phyloP scores from a whole-genome alignment of 2,888 invertebrate genomes.

The Lingula anatina region DNA sequence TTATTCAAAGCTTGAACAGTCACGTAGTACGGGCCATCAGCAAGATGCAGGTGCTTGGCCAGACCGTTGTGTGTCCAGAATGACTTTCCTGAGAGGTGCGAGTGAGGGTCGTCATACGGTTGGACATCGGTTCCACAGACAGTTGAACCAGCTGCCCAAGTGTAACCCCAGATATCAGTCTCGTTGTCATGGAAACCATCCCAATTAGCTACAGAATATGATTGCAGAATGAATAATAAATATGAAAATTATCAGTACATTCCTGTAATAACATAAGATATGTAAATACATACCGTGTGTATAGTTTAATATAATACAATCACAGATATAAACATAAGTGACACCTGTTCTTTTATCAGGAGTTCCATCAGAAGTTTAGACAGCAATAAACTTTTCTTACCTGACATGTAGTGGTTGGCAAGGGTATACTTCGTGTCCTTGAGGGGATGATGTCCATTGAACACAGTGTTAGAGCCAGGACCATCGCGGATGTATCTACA shows the following conservation, averaged over 20 bases:
- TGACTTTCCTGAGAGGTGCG: no score
- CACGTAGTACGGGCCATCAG: conserved; percentile 30
- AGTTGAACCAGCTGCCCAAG: no score
- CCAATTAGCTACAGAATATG: conserved; percentile 26
- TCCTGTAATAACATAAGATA: no score
- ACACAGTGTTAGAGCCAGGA: conserved; percentile 22
- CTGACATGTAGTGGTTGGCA: conserved; percentile 25
- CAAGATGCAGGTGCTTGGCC: conserved; percentile 19
- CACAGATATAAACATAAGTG: no score
- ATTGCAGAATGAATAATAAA: no score
- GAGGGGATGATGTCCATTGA: conserved; percentile 25
- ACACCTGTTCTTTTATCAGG: no score
- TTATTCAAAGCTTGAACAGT: conserved; percentile 28
- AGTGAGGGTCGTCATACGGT: conserved; percentile 19
- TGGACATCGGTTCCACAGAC: no score
- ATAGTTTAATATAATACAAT: no score
- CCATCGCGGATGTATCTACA: conserved; percentile 26
- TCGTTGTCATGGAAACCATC: conserved; percentile 32
- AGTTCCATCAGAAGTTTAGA: no score
- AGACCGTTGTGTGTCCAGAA: conserved; percentile 23
- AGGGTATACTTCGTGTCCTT: conserved; percentile 22
- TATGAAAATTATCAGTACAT: no score
- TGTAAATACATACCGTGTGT: no score
- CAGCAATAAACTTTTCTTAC: no score
- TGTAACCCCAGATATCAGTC: conserved; percentile 27